Evolutionary conservation across 2,113 vertebrate species (phyloP).

Genomic region (Heterochromis multidens): DNA sequence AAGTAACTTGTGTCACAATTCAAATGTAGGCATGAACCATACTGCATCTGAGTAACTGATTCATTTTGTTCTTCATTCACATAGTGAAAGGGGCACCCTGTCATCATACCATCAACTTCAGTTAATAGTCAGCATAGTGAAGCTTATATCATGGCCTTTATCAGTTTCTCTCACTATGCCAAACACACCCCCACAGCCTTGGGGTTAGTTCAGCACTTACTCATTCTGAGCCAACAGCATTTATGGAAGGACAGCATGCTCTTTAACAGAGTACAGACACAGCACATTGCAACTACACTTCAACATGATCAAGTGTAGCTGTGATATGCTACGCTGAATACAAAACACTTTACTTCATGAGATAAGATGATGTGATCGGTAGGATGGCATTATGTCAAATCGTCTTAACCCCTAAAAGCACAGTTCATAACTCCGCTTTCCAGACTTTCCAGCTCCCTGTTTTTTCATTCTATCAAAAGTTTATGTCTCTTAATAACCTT

Average conservation of each 20-base stretch:
- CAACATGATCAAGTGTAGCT: slow-evolving; percentile 23
- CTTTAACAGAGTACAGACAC: slow-evolving; percentile 39
- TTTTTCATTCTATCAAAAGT: neutral
- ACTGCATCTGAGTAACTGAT: neutral
- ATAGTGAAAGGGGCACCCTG: neutral
- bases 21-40: neutral
- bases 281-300: slow-evolving; percentile 47
- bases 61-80: neutral
- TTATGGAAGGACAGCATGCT: slow-evolving; percentile 40
- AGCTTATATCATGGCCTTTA: slow-evolving; percentile 57
- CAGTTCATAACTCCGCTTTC: neutral
- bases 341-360: neutral
- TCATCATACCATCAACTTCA: slow-evolving; percentile 10
- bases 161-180: slow-evolving; percentile 44
- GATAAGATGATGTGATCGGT: neutral
- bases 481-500: neutral
- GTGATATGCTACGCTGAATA: slow-evolving; percentile 18
- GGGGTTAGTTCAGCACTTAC: slow-evolving; percentile 60
- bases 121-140: slow-evolving; percentile 35
- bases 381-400: neutral
- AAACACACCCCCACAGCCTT: slow-evolving; percentile 51
- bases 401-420: neutral
- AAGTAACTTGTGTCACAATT: neutral
- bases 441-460: neutral
- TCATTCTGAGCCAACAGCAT: slow-evolving; percentile 49